Base-by-base conservation (phyloP, 2,797 vertebrate species). In the Pipistrellus pipistrellus region DNA sequence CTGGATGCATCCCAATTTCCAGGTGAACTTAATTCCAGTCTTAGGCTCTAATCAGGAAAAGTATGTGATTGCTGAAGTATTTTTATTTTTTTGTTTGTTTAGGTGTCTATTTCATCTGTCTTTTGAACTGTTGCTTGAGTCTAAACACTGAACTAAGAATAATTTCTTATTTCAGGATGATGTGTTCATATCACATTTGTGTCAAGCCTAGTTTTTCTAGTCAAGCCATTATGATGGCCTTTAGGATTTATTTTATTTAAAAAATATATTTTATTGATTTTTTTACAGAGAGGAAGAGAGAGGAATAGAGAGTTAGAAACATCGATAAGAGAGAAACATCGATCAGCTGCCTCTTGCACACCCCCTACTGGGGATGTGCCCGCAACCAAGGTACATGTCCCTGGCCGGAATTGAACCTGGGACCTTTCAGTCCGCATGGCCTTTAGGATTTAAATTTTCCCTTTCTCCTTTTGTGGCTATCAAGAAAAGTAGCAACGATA, bases 71-170 rank as follows among this genome's bases (percentile, higher is more conserved):
- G 30, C 76, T 88, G 21, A 41, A 53, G 23, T 53, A 2, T 85
- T 66, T 87, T 93, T 68, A 46, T 6, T 66, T 83, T 55, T 87
- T 93, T 68, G 46, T 6, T n/a, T 94, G 1, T 30, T 62, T 27
- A 8, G 41, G 46, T 94, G 59, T 94, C 91, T 82, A 55, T 95
- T 83, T 90, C 27, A 84, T 78, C 57, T 23, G n/a, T 92, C 57
- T 85, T 91, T 85, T 55, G 53, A 41, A 86, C 20, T 89, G 3
- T 89, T 87, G 32, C 53, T 68, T 51, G 72, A 72, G 35, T 87
- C 57, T 91, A 66, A 85, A 46, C 20, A 44, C 18, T 35, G 18
- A 35, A 25, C 38, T 85, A 38, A 83, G 62, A 90, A 32, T 83
- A 44, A 38, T 87, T 84, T 91, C 20, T 92, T 90, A 48, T 90